Base-by-base conservation (phyloP, 2,113 vertebrate species). In the Semicossyphus pulcher region DNA sequence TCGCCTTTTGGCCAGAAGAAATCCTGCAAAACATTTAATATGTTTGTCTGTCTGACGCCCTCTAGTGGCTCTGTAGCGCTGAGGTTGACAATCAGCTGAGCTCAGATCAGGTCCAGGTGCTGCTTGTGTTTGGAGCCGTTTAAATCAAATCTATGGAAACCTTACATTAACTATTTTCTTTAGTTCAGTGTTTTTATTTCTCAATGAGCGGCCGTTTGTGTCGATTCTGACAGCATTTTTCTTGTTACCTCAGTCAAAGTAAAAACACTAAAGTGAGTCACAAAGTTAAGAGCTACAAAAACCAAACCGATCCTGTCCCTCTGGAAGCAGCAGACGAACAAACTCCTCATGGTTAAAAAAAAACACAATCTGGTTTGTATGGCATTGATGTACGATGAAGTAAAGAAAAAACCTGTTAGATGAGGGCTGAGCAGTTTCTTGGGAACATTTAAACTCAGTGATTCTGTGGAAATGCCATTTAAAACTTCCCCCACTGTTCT, bases 191-290 rank as follows among this genome's bases (percentile, higher is more conserved):
- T 62, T 72, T 26, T 56, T 3, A 20, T 76, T 70, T n/a, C 44
- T 74, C 20, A 31, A 6, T 32, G 28, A 62, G 51, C 31, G 16
- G 48, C 21, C 6, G 10, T 48, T 57, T 56, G 52, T 44, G 8
- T 10, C 53, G 63, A 45, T 83, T n/a, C 54, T 45, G 62, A 67
- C 14, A 4, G 15, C 23, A 6, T 47, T 9, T 54, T 80, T 36
- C 39, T 60, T 10, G 6, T 76, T 88, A 86, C 86, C 79, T 89
- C 88, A n/a, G n/a, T n/a, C n/a, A 60, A 71, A 64, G 56, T 58
- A 25, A 71, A 68, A 75, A 54, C 70, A 47, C 74, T 66, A 61
- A 56, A 67, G 54, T 47, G 64, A 66, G 36, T 4, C 32, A 65
- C n/a, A n/a, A n/a, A n/a, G 34, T 58, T 68, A 64, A 54, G 78